Evolutionary conservation across 2,797 vertebrate species (phyloP), one percentile per base, ranked within the genome.

Genomic region (Ataeniobius toweri): DNA sequence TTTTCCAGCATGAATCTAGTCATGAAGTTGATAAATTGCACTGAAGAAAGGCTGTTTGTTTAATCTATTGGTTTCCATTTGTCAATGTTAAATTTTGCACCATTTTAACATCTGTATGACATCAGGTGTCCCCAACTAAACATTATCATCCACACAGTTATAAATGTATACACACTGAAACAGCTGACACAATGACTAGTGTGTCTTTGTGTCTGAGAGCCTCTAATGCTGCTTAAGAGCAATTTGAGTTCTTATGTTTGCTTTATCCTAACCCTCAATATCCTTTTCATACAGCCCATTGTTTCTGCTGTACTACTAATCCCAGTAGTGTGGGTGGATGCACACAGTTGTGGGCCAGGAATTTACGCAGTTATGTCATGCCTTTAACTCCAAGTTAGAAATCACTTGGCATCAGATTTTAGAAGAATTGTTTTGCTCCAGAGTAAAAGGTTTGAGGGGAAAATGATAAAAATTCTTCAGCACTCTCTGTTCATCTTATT

Each of bases 351-450:
- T 69, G 26, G 18, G 0, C 70, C 44, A 77, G 59, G 61, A 74
- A 68, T 79, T 63, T 31, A 72, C 28, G 53, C 51, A 58, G 59
- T 76, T 65, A 69, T 53, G 78, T 58, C 69, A n/a, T 44, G 63
- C 51, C 46, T 76, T 79, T 86, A n/a, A 72, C 63, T 79, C 44
- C 16, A 18, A 67, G 73, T 81, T 68, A 80, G 36, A 80, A 26
- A 61, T 82, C 41, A 76, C 65, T 86, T 75, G 83, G 74, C 16
- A 41, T 18, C n/a, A n/a, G 51, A 79, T 72, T 46, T 80, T 50
- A 2, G 68, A 48, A 83, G 71, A 74, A 75, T 82, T 39, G 13
- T 44, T 50, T 76, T 79, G 48, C 71, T 79, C 55, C 51, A 22
- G 20, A 3, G 9, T 24, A 5, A 22, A 67, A 6, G 20, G 31